phyloP scores from a whole-genome alignment of 2,113 vertebrate species.

The Nothobranchius kuhntae region DNA sequence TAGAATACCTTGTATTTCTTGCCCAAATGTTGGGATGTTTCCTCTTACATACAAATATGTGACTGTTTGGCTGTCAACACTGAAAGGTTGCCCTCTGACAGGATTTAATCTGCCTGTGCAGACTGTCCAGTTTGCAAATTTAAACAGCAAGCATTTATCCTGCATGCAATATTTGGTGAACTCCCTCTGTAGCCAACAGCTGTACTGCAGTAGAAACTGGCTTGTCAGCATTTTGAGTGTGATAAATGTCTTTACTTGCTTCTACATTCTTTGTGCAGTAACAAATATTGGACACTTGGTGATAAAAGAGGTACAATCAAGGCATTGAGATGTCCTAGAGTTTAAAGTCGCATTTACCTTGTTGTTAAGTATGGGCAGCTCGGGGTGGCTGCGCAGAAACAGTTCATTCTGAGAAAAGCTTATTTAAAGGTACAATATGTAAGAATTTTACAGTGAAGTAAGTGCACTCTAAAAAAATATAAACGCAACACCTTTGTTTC shows the following conservation, averaged over 20 bases:
- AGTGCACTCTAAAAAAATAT: too few species aligned
- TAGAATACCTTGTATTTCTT: neutral
- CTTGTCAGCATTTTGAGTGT: conserved; percentile 2
- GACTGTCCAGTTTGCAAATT: conserved; percentile 26
- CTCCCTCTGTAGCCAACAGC: neutral
- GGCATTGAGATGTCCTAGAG: too few species aligned
- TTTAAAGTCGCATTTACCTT: too few species aligned
- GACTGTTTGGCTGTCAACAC: neutral
- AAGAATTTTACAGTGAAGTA: too few species aligned
- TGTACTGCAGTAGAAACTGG: conserved; percentile 3
- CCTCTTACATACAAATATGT: conserved; percentile 6
- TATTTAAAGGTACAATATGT: too few species aligned
- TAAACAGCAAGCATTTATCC: conserved; percentile 18
- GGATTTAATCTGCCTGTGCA: conserved; percentile 7
- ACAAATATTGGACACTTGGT: neutral
- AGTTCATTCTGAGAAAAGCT: too few species aligned
- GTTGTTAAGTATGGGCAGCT: too few species aligned
- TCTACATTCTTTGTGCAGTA: neutral
- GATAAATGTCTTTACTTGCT: neutral
- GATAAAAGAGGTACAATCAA: neutral
- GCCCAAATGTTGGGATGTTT: conserved; percentile 3
- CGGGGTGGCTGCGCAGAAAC: too few species aligned
- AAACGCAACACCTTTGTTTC: too few species aligned
- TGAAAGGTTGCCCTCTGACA: neutral
- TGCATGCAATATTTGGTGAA: neutral